Evolutionary conservation across 2,888 invertebrate genomes (phyloP).

Genomic region (Argyresthia albistria): DNA sequence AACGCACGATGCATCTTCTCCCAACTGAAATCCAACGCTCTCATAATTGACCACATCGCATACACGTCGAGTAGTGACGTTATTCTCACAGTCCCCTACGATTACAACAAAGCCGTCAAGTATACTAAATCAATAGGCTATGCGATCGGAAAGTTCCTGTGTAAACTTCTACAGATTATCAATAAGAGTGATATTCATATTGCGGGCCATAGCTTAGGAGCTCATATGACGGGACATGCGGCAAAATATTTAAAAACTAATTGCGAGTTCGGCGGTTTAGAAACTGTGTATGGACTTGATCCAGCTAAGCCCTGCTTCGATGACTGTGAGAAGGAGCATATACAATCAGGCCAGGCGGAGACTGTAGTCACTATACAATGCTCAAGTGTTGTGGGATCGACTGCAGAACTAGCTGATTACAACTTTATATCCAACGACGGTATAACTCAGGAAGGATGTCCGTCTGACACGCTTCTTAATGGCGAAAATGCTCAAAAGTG

Average conservation of each 20-base stretch:
- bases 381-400: neutral
- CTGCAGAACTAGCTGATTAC: neutral
- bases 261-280: neutral
- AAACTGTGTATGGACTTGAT: neutral
- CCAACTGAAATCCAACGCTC: neutral
- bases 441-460: neutral
- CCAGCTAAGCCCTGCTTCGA: neutral
- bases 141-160: neutral
- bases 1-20: neutral
- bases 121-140: neutral
- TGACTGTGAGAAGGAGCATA: neutral
- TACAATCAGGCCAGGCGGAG: neutral
- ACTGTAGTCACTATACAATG: neutral
- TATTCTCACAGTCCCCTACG: neutral
- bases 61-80: neutral
- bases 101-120: neutral
- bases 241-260: neutral
- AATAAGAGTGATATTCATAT: neutral
- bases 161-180: neutral
- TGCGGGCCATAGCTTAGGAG: constrained; percentile 1
- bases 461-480: neutral
- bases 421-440: neutral
- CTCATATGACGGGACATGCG: neutral
- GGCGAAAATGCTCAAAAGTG: neutral
- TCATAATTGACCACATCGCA: neutral